These are phyloP conservation scores for Chaetodon trifasciatus DNA, from an alignment of 2,797 vertebrate species.

Conservation along the genomic window DNA sequence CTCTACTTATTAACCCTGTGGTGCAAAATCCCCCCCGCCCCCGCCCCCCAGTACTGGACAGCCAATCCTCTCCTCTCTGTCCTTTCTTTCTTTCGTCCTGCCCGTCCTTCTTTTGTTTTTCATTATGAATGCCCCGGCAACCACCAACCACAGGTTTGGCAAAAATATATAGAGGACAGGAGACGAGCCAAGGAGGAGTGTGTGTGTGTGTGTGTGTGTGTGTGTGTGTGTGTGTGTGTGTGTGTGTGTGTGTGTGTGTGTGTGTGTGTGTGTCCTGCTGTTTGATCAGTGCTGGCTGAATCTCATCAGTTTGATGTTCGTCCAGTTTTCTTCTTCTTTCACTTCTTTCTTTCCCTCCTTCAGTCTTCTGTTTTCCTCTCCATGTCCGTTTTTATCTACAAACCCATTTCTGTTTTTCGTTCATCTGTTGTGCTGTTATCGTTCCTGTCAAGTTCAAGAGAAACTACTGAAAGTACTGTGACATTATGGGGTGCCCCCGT, in stretches of 20 bases:
- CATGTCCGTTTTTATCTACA: not conserved
- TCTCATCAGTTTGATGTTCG: slow-evolving; percentile 31
- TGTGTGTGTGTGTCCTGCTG: slow-evolving; percentile 55
- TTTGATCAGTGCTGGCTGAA: slow-evolving; percentile 64
- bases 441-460: not conserved
- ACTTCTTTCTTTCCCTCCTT: not conserved
- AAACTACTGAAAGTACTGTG: not conserved
- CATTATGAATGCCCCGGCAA: slow-evolving; percentile 56
- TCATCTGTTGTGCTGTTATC: too few species aligned
- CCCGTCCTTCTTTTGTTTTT: slow-evolving; percentile 62
- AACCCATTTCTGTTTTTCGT: too few species aligned
- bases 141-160: slow-evolving; percentile 73
- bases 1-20: slow-evolving; percentile 74
- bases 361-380: not conserved
- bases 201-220: slow-evolving; percentile 13
- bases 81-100: slow-evolving; percentile 7
- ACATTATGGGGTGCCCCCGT: too few species aligned
- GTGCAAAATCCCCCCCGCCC: slow-evolving; percentile 31
- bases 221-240: slow-evolving; percentile 20
- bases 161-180: slow-evolving; percentile 30
- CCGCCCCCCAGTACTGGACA: slow-evolving; percentile 17
- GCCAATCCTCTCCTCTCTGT: slow-evolving; percentile 42
- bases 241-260: slow-evolving; percentile 31
- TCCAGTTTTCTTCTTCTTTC: not conserved
- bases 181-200: slow-evolving; percentile 46